Conservation (phyloP, 2,113 vertebrate genomes). For the Prietella phreatophila region DNA sequence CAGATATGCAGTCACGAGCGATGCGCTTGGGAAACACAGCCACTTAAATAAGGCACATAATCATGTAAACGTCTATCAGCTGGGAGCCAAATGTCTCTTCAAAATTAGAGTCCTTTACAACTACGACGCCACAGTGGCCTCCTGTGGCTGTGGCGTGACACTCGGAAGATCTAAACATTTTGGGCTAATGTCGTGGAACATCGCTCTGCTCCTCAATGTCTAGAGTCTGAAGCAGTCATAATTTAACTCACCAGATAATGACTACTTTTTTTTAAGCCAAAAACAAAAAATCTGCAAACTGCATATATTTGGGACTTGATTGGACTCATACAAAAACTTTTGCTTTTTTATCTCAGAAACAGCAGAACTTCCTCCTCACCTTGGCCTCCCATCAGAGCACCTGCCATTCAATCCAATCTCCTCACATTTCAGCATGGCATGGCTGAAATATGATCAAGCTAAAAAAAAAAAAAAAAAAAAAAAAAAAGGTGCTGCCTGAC, state of each 20-base stretch:
- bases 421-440: constrained; percentile 57
- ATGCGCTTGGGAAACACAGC: too few species aligned
- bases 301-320: neutral
- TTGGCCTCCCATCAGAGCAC: neutral
- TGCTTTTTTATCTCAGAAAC: constrained; percentile 3
- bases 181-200: neutral
- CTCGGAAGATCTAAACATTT: neutral
- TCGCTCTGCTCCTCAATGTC: neutral
- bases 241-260: neutral
- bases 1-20: too few species aligned
- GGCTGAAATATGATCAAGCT: constrained; percentile 71
- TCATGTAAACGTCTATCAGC: too few species aligned
- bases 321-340: neutral
- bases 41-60: too few species aligned
- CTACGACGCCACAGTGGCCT: too few species aligned
- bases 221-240: neutral
- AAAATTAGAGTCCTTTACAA: too few species aligned
- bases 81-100: too few species aligned
- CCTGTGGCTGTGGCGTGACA: too few species aligned
- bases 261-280: neutral
- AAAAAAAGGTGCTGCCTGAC: constrained; percentile 58
- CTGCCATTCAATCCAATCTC: constrained; percentile 42
- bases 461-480: neutral
- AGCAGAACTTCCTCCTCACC: neutral
- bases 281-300: neutral